Evolutionary conservation across 2,113 vertebrate genomes (phyloP).

Genomic region (Calonectris borealis): DNA sequence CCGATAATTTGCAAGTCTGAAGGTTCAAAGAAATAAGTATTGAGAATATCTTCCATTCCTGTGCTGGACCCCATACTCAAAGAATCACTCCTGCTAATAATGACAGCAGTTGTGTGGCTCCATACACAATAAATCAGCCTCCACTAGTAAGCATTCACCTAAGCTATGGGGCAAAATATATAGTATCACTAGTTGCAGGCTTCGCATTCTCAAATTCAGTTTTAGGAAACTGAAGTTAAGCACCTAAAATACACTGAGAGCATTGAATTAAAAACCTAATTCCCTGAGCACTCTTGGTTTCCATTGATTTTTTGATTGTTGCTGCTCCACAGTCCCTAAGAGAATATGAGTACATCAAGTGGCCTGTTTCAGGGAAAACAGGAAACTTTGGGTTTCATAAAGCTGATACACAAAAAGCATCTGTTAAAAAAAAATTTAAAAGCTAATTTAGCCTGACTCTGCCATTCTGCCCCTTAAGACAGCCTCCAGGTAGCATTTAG

Average conservation of each 20-base stretch:
- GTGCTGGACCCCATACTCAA: accelerated
- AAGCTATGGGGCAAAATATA: background rate
- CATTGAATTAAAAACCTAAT: background rate
- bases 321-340: background rate
- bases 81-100: background rate
- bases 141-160: background rate
- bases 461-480: background rate
- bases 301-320: background rate
- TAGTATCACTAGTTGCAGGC: background rate
- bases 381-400: background rate
- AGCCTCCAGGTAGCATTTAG: background rate
- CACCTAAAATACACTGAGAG: background rate
- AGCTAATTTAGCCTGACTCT: background rate
- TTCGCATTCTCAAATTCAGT: background rate
- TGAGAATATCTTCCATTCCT: background rate
- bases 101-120: background rate
- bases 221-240: background rate
- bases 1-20: background rate
- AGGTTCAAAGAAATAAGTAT: background rate
- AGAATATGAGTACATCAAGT: background rate
- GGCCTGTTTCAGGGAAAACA: background rate
- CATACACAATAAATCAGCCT: background rate
- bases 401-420: background rate
- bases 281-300: background rate
- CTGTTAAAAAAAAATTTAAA: background rate